Evolutionary conservation across 2,797 vertebrate genomes (phyloP).

Genomic region (Telmatherina bonti): DNA sequence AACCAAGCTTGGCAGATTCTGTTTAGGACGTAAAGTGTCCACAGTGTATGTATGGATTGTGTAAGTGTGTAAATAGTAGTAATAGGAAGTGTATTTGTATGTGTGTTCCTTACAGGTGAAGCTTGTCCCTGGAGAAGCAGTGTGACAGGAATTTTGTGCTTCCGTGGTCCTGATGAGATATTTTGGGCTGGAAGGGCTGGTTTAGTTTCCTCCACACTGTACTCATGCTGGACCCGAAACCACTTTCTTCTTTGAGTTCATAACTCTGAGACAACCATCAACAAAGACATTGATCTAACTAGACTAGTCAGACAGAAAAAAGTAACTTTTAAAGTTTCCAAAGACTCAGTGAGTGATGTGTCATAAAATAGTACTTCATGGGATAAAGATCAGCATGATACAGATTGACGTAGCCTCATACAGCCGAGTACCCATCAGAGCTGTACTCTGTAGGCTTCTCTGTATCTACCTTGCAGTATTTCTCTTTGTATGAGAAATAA

Average conservation of each 20-base stretch:
- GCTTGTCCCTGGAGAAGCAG: conserved; percentile 95
- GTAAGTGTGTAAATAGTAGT: not conserved
- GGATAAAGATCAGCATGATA: too few relatives aligned
- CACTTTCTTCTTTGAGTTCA: conserved; percentile 90
- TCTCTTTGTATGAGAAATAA: too few relatives aligned
- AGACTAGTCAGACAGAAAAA: not conserved
- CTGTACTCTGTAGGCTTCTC: too few relatives aligned
- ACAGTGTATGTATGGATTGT: not conserved
- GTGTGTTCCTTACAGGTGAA: conserved; percentile 89
- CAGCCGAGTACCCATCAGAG: too few relatives aligned
- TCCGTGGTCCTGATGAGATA: conserved; percentile 86
- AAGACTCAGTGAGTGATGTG: too few relatives aligned
- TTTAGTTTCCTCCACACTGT: conserved; percentile 89
- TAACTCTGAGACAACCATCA: conserved; percentile 85
- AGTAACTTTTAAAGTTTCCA: not conserved
- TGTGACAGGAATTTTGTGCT: conserved; percentile 88
- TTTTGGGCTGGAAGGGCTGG: conserved; percentile 91
- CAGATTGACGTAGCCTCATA: too few relatives aligned
- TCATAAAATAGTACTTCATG: too few relatives aligned
- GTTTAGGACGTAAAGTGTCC: too few relatives aligned
- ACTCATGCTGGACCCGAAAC: conserved; percentile 86
- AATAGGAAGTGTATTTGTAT: conserved; percentile 1
- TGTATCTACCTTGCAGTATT: too few relatives aligned
- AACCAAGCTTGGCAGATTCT: too few relatives aligned
- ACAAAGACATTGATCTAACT: conserved; percentile 1